Percentiles rank a stretch among this genome's conserved stretches.
These are phyloP conservation scores for Stomatorhinus walkeri DNA, from an alignment of 2,797 vertebrate species.

Conservation along the genomic window DNA sequence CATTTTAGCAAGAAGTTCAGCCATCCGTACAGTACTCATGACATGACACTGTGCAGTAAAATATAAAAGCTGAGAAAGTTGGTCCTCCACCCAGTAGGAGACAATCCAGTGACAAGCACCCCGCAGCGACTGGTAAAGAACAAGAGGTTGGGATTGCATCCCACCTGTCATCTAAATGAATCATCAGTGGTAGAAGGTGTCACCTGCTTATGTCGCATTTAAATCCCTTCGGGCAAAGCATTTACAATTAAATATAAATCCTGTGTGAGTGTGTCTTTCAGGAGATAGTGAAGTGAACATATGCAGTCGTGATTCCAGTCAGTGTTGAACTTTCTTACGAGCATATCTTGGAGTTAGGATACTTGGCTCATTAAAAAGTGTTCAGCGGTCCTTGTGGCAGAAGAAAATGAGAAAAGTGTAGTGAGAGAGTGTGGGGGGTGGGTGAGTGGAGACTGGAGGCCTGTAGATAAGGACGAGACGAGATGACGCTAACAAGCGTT, in stretches of 20 bases:
- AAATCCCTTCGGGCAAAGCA: neutral
- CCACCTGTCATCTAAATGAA: neutral
- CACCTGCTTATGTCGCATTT: neutral
- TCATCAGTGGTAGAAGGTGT: neutral
- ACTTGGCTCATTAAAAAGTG: neutral
- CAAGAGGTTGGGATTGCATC: neutral
- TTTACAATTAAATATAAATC: neutral
- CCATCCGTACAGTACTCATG: neutral
- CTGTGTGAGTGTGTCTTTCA: neutral
- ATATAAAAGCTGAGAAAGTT: neutral
- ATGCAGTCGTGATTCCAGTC: neutral
- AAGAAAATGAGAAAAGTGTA: neutral
- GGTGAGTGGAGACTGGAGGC: neutral
- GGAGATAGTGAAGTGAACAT: neutral
- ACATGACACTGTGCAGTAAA: neutral
- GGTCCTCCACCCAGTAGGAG: neutral
- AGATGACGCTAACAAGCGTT: neutral
- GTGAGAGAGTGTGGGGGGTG: neutral
- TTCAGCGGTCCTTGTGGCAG: neutral
- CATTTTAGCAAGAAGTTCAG: neutral
- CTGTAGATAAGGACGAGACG: slow-evolving; percentile 14
- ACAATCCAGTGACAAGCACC: neutral
- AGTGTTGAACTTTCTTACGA: neutral
- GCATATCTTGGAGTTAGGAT: neutral
- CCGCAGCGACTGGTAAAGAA: neutral